These are phyloP conservation scores for Rhagophthalmus giganteus DNA, from an alignment of 2,888 invertebrate species.

Conservation along the genomic window DNA sequence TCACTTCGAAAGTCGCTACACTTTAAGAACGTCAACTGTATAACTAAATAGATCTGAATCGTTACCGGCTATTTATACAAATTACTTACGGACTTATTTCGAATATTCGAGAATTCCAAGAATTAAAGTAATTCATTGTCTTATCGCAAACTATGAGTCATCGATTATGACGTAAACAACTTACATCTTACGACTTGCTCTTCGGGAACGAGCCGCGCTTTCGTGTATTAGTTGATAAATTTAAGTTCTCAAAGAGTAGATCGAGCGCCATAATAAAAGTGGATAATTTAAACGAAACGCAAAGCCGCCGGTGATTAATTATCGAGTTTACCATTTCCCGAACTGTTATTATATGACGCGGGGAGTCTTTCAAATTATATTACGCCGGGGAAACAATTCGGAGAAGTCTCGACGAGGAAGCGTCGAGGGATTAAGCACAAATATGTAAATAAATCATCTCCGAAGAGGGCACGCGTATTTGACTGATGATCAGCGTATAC, in stretches of 20 bases:
- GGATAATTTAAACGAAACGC: constrained; percentile 15
- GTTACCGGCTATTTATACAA: no score
- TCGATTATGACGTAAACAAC: no score
- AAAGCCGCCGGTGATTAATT: constrained; percentile 23
- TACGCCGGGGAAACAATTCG: constrained; percentile 11
- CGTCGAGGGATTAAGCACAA: constrained; percentile 11
- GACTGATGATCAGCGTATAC: constrained; percentile 17
- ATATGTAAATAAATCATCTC: constrained; percentile 20
- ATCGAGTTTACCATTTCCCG: constrained; percentile 15
- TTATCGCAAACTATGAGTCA: no score
- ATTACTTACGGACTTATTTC: no score
- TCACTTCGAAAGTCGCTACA: no score
- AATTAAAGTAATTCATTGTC: no score
- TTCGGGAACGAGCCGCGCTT: no score
- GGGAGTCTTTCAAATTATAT: constrained; percentile 12
- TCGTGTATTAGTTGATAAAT: no score
- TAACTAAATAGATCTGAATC: no score
- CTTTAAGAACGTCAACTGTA: no score
- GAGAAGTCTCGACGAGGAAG: constrained; percentile 8
- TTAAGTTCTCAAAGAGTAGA: background rate
- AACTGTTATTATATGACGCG: constrained; percentile 15
- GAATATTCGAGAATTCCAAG: no score
- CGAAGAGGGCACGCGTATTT: constrained; percentile 12
- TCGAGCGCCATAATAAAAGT: background rate
- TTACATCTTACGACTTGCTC: no score